These are phyloP conservation scores for Cyphomyrus discorhynchus DNA, from an alignment of 2,113 vertebrate species.

Conservation along the genomic window DNA sequence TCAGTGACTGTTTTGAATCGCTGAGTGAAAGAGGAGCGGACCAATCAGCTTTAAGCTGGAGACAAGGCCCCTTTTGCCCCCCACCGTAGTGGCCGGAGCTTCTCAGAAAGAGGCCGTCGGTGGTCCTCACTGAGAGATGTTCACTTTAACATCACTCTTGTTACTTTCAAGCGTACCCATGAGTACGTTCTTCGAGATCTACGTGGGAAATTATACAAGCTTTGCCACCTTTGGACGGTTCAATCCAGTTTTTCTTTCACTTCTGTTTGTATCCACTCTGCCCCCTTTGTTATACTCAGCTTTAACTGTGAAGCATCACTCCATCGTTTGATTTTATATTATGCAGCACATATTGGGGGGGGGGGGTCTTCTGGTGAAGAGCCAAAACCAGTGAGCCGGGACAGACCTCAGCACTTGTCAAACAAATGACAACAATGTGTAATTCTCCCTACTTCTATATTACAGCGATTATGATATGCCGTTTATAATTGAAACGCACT, in stretches of 20 bases:
- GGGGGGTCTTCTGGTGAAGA: background rate
- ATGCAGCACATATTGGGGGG: background rate
- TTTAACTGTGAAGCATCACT: constrained; percentile 23
- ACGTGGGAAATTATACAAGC: background rate
- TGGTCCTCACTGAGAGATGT: background rate
- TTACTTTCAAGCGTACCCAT: background rate
- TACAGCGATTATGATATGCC: background rate
- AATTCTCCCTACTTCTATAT: background rate
- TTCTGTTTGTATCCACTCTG: background rate
- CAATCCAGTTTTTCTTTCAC: background rate
- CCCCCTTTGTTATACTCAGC: background rate
- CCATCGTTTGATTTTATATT: background rate
- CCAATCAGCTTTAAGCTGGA: background rate
- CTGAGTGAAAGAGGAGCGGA: background rate
- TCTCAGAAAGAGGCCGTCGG: background rate
- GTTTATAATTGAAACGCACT: background rate
- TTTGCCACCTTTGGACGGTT: background rate
- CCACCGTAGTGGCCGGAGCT: background rate
- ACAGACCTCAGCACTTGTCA: background rate
- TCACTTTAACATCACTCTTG: constrained; percentile 22
- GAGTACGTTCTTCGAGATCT: background rate
- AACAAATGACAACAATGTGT: background rate
- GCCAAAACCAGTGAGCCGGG: background rate
- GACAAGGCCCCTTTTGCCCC: background rate
- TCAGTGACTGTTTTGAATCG: background rate